Percentiles rank a stretch among this genome's conserved stretches.
These are phyloP conservation scores for Teleogryllus oceanicus DNA, from an alignment of 2,888 invertebrate genomes.

Conservation along the genomic window DNA sequence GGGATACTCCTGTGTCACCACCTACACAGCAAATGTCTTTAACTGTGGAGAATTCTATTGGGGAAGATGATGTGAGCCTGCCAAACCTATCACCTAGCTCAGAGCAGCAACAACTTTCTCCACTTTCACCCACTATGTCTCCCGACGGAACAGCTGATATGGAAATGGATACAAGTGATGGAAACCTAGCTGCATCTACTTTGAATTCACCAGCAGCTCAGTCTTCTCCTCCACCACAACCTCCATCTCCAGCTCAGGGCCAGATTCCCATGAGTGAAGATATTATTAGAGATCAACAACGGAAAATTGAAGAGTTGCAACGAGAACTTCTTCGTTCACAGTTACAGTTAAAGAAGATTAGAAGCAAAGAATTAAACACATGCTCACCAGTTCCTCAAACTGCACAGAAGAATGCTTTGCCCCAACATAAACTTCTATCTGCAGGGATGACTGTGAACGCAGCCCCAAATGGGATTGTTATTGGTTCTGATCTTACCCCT, in stretches of 20 bases:
- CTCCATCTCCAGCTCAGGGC: constrained; percentile 44
- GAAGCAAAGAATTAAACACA: constrained; percentile 43
- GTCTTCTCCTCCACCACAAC: constrained; percentile 43
- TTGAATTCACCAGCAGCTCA: constrained; percentile 42
- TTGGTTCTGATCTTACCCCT: constrained; percentile 40
- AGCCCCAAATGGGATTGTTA: constrained; percentile 38
- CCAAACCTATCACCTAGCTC: constrained; percentile 33
- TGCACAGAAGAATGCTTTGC: constrained; percentile 55
- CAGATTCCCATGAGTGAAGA: constrained; percentile 28
- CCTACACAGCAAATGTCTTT: constrained; percentile 30
- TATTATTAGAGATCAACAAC: constrained; percentile 71
- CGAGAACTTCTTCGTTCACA: constrained; percentile 66
- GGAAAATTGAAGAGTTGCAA: constrained; percentile 84
- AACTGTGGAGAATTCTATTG: constrained; percentile 29
- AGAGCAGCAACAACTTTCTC: constrained; percentile 34
- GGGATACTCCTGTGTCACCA: constrained; percentile 45
- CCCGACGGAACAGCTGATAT: constrained; percentile 45
- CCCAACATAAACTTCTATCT: constrained; percentile 45
- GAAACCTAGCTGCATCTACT: constrained; percentile 34
- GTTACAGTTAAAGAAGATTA: constrained; percentile 59
- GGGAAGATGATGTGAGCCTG: constrained; percentile 33
- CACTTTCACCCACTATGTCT: constrained; percentile 29
- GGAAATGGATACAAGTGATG: constrained; percentile 42
- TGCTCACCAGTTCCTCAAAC: constrained; percentile 33
- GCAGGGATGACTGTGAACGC: constrained; percentile 43